Percentiles rank a stretch among this genome's conserved stretches.
phyloP scores from a whole-genome alignment of 2,113 vertebrate genomes.

The Engraulis encrasicolus region DNA sequence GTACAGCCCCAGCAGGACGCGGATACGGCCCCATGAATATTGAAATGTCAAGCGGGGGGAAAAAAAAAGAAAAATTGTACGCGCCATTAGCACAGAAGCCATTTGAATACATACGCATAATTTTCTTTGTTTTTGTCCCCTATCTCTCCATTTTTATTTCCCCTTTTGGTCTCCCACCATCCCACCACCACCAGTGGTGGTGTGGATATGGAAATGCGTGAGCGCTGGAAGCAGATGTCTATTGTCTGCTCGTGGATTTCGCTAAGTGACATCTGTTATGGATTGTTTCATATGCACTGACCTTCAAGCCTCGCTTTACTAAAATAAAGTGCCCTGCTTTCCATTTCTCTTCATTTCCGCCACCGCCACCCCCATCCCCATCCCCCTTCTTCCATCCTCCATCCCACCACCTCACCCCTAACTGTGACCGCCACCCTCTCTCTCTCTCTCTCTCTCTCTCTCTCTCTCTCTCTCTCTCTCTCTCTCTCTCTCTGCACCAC shows the following conservation, averaged over 20 bases:
- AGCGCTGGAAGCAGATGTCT: constrained; percentile 59
- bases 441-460: too few species aligned
- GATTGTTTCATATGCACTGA: constrained; percentile 72
- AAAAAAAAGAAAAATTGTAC: constrained; percentile 33
- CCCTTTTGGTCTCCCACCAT: too few species aligned
- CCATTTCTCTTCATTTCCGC: constrained; percentile 50
- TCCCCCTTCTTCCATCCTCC: background rate
- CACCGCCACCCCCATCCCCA: constrained; percentile 4
- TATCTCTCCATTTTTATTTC: background rate
- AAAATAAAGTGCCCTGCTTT: constrained; percentile 41
- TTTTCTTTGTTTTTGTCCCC: background rate
- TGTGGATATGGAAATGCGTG: constrained; percentile 51
- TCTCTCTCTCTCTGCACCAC: background rate
- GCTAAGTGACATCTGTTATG: constrained; percentile 79
- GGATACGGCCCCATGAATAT: constrained; percentile 48
- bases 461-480: too few species aligned
- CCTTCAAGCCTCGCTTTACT: constrained; percentile 78
- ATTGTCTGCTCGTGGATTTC: constrained; percentile 67
- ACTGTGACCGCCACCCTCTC: too few species aligned
- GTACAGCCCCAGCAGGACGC: constrained; percentile 36
- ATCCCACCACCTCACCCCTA: background rate
- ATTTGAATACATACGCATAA: background rate
- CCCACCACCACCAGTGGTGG: too few species aligned
- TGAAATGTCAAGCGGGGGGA: constrained; percentile 65
- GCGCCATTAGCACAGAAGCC: constrained; percentile 49